A percentile compares a stretch with the other conserved stretches of the same genome.
Conservation (phyloP, 2,888 invertebrate genomes). For the Drosophila anomalata region DNA sequence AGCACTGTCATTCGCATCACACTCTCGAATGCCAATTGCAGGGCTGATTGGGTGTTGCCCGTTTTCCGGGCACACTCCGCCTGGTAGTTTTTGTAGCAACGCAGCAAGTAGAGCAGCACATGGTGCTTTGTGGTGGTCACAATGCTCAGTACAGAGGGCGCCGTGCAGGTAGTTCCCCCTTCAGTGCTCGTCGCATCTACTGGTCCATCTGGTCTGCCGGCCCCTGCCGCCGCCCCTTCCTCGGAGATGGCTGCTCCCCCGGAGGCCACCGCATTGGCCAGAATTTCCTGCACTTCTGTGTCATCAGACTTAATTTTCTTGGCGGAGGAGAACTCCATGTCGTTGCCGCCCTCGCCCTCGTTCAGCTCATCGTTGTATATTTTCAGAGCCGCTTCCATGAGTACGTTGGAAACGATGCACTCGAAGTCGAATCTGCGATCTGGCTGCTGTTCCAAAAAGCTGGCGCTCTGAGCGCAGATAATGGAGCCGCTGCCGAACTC, state of each 20-base stretch:
- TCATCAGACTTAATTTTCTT: conserved; percentile 84
- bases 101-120: conserved; percentile 79
- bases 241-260: conserved; percentile 28
- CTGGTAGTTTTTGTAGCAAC: conserved; percentile 79
- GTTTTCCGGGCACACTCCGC: conserved; percentile 33
- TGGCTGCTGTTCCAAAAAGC: conserved; percentile 85
- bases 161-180: conserved; percentile 33
- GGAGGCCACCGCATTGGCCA: conserved; percentile 75
- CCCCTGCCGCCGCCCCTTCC: conserved; percentile 42
- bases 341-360: conserved; percentile 48
- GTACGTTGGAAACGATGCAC: conserved; percentile 87
- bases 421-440: conserved; percentile 81
- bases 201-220: conserved; percentile 45
- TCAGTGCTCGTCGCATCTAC: conserved; percentile 47
- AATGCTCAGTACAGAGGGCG: conserved; percentile 52
- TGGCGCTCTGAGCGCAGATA: conserved; percentile 86
- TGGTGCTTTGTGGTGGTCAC: conserved; percentile 74
- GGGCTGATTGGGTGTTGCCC: conserved; percentile 22
- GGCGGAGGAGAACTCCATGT: conserved; percentile 82
- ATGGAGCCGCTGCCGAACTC: conserved; percentile 86
- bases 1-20: conserved; percentile 76
- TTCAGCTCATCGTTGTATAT: conserved; percentile 82
- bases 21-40: conserved; percentile 56
- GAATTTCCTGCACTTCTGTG: conserved; percentile 82
- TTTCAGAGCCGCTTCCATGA: conserved; percentile 83